Conservation (phyloP, 2,888 invertebrate genomes). For the Zootermopsis nevadensis region DNA sequence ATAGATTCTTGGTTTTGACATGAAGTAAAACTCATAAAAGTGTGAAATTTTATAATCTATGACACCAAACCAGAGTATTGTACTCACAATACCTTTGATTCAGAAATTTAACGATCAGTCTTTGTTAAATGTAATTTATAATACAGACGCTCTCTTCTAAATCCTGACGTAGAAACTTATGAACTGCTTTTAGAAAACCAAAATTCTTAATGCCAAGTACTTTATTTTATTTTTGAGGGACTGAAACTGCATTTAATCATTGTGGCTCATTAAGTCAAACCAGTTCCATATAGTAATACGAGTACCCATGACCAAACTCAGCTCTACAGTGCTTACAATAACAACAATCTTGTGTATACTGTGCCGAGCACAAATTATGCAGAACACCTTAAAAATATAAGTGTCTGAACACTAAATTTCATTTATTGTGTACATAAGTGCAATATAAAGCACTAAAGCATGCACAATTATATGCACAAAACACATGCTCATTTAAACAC, state of each 20-base stretch:
- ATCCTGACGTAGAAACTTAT: too few species aligned
- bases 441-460: neutral
- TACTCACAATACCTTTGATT: too few species aligned
- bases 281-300: neutral
- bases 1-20: too few species aligned
- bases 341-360: slow-evolving; percentile 30
- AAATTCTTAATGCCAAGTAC: neutral
- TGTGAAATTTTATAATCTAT: too few species aligned
- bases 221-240: neutral
- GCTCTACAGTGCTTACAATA: slow-evolving; percentile 7
- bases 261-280: neutral
- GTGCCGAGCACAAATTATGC: neutral
- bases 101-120: too few species aligned
- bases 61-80: too few species aligned
- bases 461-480: neutral
- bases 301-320: neutral
- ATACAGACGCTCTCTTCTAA: too few species aligned
- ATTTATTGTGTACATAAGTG: neutral
- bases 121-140: too few species aligned
- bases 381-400: neutral
- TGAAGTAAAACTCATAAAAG: too few species aligned
- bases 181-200: too few species aligned
- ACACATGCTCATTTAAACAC: slow-evolving; percentile 12
- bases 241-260: neutral
- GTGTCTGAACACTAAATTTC: neutral